Percentiles rank a stretch among this genome's conserved stretches.
Evolutionary conservation across 1,140 invertebrate species (phyloP).

Genomic region (Cherax quadricarinatus): DNA sequence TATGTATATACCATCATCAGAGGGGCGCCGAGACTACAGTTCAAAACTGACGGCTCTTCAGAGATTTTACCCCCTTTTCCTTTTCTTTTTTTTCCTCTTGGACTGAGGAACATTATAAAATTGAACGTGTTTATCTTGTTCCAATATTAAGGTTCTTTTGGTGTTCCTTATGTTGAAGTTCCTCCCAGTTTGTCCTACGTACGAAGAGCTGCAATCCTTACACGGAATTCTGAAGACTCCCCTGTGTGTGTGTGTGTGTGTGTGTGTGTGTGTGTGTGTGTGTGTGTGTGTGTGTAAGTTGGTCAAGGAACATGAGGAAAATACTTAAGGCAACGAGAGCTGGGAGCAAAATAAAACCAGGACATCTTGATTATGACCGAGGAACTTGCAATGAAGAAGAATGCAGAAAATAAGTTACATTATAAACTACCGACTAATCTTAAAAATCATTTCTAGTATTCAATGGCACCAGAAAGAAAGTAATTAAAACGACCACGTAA

Average conservation of each 20-base stretch:
- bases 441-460: background rate
- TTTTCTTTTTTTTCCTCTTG: background rate
- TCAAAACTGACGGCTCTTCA: no score
- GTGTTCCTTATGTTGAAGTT: background rate
- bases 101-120: background rate
- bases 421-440: background rate
- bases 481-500: no score
- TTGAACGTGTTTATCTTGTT: background rate
- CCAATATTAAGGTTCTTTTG: no score
- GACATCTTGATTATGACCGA: slow-evolving; percentile 3
- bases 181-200: background rate
- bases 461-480: no score
- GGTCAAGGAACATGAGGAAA: slow-evolving; percentile 8
- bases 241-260: background rate
- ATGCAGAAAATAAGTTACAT: background rate
- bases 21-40: no score
- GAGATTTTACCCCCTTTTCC: no score
- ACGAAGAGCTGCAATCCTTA: background rate
- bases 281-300: background rate
- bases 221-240: background rate
- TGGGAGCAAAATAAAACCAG: no score
- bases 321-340: no score
- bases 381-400: background rate
- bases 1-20: no score
- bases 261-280: background rate